Base-by-base conservation (phyloP, 2,888 invertebrate species). In the Hyposoter dolosus region DNA sequence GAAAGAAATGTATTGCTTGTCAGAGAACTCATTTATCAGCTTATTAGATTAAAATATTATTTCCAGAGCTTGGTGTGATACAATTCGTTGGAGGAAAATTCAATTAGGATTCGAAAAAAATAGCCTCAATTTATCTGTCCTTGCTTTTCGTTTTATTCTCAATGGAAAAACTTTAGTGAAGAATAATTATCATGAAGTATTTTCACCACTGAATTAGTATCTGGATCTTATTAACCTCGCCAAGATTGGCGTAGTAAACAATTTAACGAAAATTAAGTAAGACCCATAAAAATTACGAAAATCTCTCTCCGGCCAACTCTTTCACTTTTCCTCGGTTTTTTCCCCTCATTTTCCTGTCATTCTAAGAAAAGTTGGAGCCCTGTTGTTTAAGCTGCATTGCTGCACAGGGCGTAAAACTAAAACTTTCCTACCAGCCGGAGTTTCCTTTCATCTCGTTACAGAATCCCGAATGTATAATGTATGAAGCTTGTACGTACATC, bases 401-500 rank as follows among this genome's bases (percentile, higher is more conserved):
- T 56, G 40, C 50, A 53, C 23, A 40, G 43, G 40, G 47, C 72
- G 50, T 81, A 50, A 56, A 85, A 60, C 78, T 32, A 47, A 68
- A 85, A 85, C 82, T 85, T 85, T 77, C 47, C 47, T 63, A 50
- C 72, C 74, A 50, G 60, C 82, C 35, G n/a, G 23, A 78, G 68
- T 81, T 71, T 69, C 78, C 85, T 74, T 77, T 75, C 85, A 63
- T 85, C 85, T 82, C 60, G 85, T 82, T 85, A 78, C 72, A 66
- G 17, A 40, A 66, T 78, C 50, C 76, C 63, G 43, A 80, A 85
- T 85, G 85, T 82, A 82, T 82, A 75, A 78, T 85, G 56, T 45
- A 78, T 82, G 72, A 85, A 45, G 68, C 76, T 60, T 63, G 66
- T 56, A 45, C 28, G 45, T 76, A 81, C 71, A 74, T 69, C 47